A percentile compares a stretch with the other conserved stretches of the same genome.
phyloP scores from a whole-genome alignment of 2,797 vertebrate species.

The Phyllotis vaccarum region DNA sequence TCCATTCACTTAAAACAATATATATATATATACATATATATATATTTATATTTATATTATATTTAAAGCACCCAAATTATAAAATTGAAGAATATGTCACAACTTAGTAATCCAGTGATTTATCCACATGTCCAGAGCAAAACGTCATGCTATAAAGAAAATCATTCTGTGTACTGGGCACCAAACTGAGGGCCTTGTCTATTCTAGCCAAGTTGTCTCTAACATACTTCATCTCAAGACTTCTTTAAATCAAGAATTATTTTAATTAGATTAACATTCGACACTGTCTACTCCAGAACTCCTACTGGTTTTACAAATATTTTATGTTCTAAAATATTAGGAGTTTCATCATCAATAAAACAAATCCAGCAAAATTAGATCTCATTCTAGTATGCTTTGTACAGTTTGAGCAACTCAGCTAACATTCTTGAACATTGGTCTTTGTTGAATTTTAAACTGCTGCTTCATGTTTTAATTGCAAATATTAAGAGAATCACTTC shows the following conservation, averaged over 20 bases:
- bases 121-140: not conserved
- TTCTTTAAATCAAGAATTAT: constrained; percentile 38
- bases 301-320: constrained; percentile 55
- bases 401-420: constrained; percentile 45
- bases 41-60: not conserved
- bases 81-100: not conserved
- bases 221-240: not conserved
- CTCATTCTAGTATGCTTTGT: not conserved
- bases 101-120: not conserved
- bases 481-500: not conserved
- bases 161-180: not conserved
- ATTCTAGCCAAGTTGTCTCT: not conserved
- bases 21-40: too few species aligned
- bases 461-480: constrained; percentile 6
- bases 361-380: constrained; percentile 57
- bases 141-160: not conserved
- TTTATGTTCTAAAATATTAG: constrained; percentile 26
- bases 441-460: constrained; percentile 56
- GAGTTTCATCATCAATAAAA: constrained; percentile 50
- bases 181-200: not conserved
- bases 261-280: constrained; percentile 60
- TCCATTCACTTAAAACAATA: not conserved
- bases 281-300: not conserved
- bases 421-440: not conserved
- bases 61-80: not conserved